phyloP scores from a whole-genome alignment of 2,797 vertebrate species.

The Selene dorsalis region DNA sequence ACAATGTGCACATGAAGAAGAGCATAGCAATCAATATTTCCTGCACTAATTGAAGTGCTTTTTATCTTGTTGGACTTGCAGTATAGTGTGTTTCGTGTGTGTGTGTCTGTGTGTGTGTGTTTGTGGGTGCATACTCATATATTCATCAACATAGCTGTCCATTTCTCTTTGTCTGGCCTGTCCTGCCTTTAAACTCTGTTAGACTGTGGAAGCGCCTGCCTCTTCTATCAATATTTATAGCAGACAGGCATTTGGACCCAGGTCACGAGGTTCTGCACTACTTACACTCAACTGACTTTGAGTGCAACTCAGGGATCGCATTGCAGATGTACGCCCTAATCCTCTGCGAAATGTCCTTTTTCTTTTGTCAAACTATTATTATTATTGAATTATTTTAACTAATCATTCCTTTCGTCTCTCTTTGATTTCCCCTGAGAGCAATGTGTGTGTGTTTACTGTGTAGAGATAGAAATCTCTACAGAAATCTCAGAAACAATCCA shows the following conservation, averaged over 20 bases:
- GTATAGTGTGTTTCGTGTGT: conserved; percentile 21
- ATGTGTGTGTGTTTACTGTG: conserved; percentile 31
- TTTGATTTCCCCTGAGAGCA: conserved; percentile 37
- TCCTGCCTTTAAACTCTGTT: conserved; percentile 74
- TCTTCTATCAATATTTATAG: conserved; percentile 76
- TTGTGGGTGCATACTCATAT: conserved; percentile 64
- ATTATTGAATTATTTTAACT: conserved; percentile 28
- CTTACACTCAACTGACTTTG: conserved; percentile 47
- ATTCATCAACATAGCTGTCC: conserved; percentile 68
- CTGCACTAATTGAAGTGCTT: conserved; percentile 86
- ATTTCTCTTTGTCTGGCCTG: conserved; percentile 65
- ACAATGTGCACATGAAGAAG: conserved; percentile 81
- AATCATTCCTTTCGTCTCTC: conserved; percentile 10
- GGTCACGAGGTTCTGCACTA: conserved; percentile 55
- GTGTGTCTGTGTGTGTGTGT: no score
- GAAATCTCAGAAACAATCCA: conserved; percentile 32
- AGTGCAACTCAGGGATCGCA: conserved; percentile 44
- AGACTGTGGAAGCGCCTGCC: conserved; percentile 56
- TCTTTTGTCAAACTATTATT: conserved; percentile 20
- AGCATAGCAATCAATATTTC: conserved; percentile 87
- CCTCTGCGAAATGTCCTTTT: conserved; percentile 26
- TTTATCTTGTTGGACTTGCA: conserved; percentile 79
- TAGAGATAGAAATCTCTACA: no score
- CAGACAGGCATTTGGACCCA: conserved; percentile 65
- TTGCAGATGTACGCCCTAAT: conserved; percentile 34